phyloP scores from a whole-genome alignment of 2,113 vertebrate species.

The Phalacrocorax brasilianus region DNA sequence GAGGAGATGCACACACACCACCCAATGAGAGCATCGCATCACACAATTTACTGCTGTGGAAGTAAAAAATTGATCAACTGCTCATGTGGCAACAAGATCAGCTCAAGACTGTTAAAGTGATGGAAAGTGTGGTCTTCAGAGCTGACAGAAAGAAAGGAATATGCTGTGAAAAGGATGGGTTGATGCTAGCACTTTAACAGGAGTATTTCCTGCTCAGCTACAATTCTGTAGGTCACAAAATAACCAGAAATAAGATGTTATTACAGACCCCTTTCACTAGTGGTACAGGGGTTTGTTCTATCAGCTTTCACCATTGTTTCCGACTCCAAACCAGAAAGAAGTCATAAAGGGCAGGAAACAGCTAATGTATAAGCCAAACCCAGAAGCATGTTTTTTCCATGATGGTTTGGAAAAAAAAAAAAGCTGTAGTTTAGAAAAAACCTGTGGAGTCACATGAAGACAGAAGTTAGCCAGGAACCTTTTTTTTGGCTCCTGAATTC shows the following conservation, averaged over 20 bases:
- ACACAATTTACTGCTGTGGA: background rate
- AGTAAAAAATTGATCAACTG: background rate
- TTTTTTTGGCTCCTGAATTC: background rate
- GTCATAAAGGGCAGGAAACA: constrained; percentile 10
- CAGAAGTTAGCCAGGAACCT: background rate
- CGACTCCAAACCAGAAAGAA: background rate
- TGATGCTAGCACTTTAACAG: background rate
- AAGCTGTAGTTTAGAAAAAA: background rate
- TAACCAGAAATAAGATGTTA: background rate
- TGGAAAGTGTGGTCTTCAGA: background rate
- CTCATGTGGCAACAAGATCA: background rate
- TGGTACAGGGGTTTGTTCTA: background rate
- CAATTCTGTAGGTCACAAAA: background rate
- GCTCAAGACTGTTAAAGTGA: background rate
- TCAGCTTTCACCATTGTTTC: background rate
- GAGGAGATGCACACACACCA: background rate
- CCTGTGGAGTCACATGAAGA: background rate
- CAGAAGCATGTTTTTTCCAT: background rate
- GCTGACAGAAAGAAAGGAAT: background rate
- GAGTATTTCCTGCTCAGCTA: background rate
- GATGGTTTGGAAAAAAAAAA: background rate
- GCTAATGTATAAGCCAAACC: background rate
- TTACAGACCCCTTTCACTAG: background rate
- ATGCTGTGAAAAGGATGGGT: background rate
- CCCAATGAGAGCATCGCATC: background rate